These are phyloP conservation scores for Lamellibrachia satsuma DNA, from an alignment of 2,888 invertebrate genomes.

Conservation along the genomic window DNA sequence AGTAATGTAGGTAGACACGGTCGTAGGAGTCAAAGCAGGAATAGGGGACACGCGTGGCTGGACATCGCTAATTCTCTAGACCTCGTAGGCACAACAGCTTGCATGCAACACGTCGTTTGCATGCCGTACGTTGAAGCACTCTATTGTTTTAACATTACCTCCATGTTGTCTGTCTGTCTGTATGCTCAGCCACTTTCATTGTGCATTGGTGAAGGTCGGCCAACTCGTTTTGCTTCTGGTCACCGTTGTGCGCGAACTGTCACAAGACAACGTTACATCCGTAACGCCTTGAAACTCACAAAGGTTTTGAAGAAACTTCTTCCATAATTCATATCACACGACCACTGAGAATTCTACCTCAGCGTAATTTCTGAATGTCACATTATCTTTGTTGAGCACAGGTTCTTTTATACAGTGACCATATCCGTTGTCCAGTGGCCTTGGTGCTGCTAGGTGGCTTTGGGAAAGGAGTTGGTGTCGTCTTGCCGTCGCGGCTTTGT, in stretches of 20 bases:
- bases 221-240: neutral
- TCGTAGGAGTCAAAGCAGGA: neutral
- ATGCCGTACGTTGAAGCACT: neutral
- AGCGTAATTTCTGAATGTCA: neutral
- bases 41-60: neutral
- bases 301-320: neutral
- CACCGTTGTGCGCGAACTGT: neutral
- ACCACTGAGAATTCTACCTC: neutral
- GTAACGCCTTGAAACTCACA: neutral
- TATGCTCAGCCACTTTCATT: neutral
- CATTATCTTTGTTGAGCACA: neutral
- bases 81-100: neutral
- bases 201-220: neutral
- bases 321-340: neutral
- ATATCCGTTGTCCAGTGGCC: neutral
- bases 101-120: neutral
- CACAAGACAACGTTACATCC: neutral
- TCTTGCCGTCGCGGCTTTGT: neutral
- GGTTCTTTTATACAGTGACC: neutral
- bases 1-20: neutral
- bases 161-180: neutral
- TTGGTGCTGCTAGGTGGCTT: neutral
- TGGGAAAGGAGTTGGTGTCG: neutral
- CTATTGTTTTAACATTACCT: neutral
- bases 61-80: neutral